phyloP scores from a whole-genome alignment of 1,140 invertebrate genomes.

The Leptopilina boulardi region DNA sequence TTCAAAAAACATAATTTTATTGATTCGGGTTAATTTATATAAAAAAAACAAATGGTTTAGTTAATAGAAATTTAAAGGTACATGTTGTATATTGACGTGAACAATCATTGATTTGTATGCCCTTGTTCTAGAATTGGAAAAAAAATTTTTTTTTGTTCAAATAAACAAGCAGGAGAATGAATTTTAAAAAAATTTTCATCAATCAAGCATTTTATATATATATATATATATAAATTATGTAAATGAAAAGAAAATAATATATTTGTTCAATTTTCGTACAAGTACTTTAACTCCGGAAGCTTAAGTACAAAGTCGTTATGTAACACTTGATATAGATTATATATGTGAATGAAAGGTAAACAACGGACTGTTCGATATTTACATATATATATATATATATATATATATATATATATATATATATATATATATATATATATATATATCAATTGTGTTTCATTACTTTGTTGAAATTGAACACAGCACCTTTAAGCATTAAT shows the following conservation, averaged over 20 bases:
- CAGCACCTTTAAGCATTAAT: too few relatives aligned
- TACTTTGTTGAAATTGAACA: too few relatives aligned
- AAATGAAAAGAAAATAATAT: background rate
- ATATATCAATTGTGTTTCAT: too few relatives aligned
- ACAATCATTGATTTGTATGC: slow-evolving; percentile 14
- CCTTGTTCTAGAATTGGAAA: background rate
- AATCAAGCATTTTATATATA: too few relatives aligned
- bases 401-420: too few relatives aligned
- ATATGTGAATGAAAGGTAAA: background rate
- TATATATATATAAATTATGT: background rate
- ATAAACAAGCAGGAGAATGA: background rate
- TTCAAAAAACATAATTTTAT: too few relatives aligned
- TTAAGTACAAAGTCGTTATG: background rate
- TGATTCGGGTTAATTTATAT: background rate
- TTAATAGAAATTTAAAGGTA: background rate
- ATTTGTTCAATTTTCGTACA: background rate
- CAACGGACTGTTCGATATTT: background rate
- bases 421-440: too few relatives aligned
- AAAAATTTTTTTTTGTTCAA: too few relatives aligned
- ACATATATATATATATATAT: too few relatives aligned
- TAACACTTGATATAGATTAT: slow-evolving; percentile 1
- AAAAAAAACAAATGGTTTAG: background rate
- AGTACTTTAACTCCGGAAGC: slow-evolving; percentile 8
- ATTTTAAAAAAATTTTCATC: background rate
- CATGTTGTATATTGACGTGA: background rate